These are phyloP conservation scores for Emydocephalus ijimae DNA, from an alignment of 2,113 vertebrate genomes.

Conservation along the genomic window DNA sequence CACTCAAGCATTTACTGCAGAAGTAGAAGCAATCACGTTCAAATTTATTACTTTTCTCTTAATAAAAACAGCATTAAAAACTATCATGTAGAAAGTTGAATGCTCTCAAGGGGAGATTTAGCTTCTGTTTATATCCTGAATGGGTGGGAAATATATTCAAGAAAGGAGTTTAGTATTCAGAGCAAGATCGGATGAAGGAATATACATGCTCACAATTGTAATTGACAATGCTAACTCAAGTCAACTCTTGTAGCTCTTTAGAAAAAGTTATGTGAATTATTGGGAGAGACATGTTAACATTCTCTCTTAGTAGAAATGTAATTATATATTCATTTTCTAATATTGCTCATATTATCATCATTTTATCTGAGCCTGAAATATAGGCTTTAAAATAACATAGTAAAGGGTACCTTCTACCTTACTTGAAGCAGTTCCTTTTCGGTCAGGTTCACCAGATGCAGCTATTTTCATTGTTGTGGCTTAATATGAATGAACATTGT, in stretches of 20 bases:
- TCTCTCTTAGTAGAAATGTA: not conserved
- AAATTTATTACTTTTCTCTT: conserved; percentile 29
- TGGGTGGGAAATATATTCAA: conserved; percentile 9
- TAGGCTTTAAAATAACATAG: not conserved
- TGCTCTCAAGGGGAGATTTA: conserved; percentile 21
- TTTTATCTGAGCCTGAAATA: not conserved
- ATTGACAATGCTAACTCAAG: not conserved
- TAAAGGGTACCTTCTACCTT: not conserved
- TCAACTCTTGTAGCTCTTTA: conserved; percentile 1
- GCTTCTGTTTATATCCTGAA: conserved; percentile 26
- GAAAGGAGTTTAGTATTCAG: not conserved
- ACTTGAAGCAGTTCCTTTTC: not conserved
- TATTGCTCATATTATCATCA: not conserved
- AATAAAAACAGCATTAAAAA: conserved; percentile 35
- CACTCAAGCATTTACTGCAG: conserved; percentile 19
- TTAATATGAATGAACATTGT: not conserved
- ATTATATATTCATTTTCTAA: not conserved
- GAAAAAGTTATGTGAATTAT: conserved; percentile 10
- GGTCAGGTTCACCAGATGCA: not conserved
- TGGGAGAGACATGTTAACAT: not conserved
- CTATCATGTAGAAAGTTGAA: conserved; percentile 38
- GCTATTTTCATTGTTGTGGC: not conserved
- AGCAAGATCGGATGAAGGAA: not conserved
- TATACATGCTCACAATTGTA: not conserved
- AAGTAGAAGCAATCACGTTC: conserved; percentile 41